phyloP scores from a whole-genome alignment of 2,888 invertebrate species.

The Lasioglossum lativentre region DNA sequence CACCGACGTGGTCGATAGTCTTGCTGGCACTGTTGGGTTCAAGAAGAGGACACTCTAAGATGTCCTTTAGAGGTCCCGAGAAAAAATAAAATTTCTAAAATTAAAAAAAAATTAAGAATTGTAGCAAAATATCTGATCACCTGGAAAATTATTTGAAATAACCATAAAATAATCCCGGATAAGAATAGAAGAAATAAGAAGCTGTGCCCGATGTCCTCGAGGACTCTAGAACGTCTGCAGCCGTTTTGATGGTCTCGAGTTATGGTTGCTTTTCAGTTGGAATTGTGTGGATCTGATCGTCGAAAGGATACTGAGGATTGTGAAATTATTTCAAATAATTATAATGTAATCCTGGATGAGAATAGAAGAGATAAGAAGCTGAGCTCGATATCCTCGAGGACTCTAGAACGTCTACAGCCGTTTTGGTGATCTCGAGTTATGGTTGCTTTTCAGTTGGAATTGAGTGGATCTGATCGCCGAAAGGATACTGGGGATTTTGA shows the following conservation, averaged over 20 bases:
- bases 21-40: neutral
- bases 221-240: neutral
- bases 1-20: slow-evolving; percentile 65
- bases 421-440: neutral
- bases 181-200: neutral
- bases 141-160: neutral
- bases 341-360: no score
- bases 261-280: neutral
- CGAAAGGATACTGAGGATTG: no score
- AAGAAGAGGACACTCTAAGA: neutral
- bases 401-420: neutral
- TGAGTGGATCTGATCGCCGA: no score
- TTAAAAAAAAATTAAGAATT: no score
- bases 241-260: no score
- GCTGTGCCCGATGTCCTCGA: neutral
- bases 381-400: neutral
- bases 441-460: neutral
- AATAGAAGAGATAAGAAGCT: neutral
- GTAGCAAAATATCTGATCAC: neutral
- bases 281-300: neutral
- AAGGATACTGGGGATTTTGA: no score
- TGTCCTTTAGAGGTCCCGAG: neutral
- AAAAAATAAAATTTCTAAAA: neutral
- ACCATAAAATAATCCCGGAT: neutral
- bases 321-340: neutral